Evolutionary conservation across 2,888 invertebrate species (phyloP).

Genomic region (Galerucella pusilla): DNA sequence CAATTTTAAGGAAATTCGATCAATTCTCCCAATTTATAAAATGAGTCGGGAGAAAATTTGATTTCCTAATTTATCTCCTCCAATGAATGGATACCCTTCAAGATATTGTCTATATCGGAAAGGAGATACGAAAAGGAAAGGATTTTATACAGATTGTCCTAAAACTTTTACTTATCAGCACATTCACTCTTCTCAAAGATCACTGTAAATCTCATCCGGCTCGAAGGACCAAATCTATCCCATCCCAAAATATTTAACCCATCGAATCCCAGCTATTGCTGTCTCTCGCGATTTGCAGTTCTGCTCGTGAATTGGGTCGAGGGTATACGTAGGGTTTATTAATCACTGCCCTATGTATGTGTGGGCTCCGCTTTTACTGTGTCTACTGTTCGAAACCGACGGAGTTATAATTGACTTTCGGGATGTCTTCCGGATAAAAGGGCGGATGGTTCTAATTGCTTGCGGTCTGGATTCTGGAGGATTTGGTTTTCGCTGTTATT

Average conservation of each 20-base stretch:
- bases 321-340: slow-evolving; percentile 5
- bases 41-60: too few species aligned
- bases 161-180: neutral
- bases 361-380: slow-evolving; percentile 9
- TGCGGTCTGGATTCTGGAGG: slow-evolving; percentile 1
- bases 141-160: too few species aligned
- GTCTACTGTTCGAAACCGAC: slow-evolving; percentile 15
- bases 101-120: too few species aligned
- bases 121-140: too few species aligned
- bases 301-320: neutral
- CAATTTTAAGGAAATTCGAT: too few species aligned
- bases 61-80: too few species aligned
- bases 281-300: neutral
- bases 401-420: slow-evolving; percentile 30
- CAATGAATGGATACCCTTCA: too few species aligned
- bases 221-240: neutral
- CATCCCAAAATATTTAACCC: too few species aligned
- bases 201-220: slow-evolving; percentile 5
- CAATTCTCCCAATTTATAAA: too few species aligned
- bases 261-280: neutral
- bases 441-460: slow-evolving; percentile 15
- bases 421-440: slow-evolving; percentile 19
- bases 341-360: slow-evolving; percentile 1
- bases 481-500: neutral
- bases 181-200: neutral